phyloP scores from a whole-genome alignment of 2,113 vertebrate species.

The Strigops habroptila region DNA sequence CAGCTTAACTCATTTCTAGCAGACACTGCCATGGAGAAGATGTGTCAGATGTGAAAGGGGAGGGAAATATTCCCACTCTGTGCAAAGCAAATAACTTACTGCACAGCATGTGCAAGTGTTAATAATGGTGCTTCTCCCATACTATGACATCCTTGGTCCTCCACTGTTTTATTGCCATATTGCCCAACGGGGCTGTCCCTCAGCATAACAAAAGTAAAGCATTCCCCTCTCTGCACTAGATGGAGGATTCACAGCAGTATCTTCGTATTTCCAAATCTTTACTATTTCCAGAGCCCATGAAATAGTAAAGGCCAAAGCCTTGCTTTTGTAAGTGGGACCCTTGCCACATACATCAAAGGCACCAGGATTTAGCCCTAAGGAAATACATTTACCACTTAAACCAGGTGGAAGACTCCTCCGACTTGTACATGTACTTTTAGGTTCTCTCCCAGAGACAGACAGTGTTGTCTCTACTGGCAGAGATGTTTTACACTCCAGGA shows the following conservation, averaged over 20 bases:
- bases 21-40: background rate
- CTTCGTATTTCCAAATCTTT: background rate
- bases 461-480: background rate
- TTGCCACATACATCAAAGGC: constrained; percentile 49
- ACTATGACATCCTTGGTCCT: background rate
- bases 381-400: constrained; percentile 11
- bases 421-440: background rate
- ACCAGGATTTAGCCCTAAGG: background rate
- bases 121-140: background rate
- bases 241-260: background rate
- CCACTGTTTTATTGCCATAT: background rate
- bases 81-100: background rate
- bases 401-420: background rate
- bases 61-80: background rate
- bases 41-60: background rate
- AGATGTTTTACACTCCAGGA: background rate
- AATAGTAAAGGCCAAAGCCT: background rate
- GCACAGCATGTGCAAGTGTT: background rate
- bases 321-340: background rate
- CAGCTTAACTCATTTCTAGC: background rate
- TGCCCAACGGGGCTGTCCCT: background rate
- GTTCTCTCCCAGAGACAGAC: background rate
- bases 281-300: background rate
- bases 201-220: background rate
- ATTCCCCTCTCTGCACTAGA: background rate